Base-by-base conservation (phyloP, 2,888 invertebrate genomes). In the Erebia ligea region DNA sequence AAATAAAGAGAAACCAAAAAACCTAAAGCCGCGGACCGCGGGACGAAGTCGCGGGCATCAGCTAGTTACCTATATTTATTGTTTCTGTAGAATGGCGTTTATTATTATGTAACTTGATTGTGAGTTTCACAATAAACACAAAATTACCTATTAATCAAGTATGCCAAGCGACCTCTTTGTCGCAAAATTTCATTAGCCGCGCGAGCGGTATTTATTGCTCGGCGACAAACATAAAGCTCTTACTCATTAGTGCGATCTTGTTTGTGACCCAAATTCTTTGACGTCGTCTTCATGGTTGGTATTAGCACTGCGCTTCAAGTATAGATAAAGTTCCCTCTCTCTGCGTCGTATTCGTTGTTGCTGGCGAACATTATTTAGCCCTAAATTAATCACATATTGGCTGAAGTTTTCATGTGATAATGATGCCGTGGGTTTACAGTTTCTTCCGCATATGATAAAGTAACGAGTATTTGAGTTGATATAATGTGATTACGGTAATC, bases 161-260 rank as follows among this genome's bases (percentile, higher is more conserved):
- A 45, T 54, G 40, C 54, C 54, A 45, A 57, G 65, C 56, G 56
- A 34, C 15, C 45, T 42, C 66, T 57, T 57, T 56, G 66, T 66
- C 66, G 56, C 81, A 83, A 82, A 87, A 88, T 87, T 88, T 87
- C 86, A 87, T 88, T 87, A 86, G 84, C 82, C 80, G 82, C 81
- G 82, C 83, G 82, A 83, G 84, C 83, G 80, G 78, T 66, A 81
- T 81, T 77, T 57, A 81, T 81, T 77, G 82, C 77, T 64, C 80
- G 77, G 80, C 77, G 81, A 81, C 81, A 81, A 80, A 77, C 81
- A 82, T 79, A 83, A 84, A 84, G 80, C 84, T 81, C 82, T 86
- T 86, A 85, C 87, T 88, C 85, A 86, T 88, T 87, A 88, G 80
- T 78, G 81, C 77, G 79, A 83, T 84, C 86, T 85, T 84, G 67